Percentiles rank a stretch among this genome's conserved stretches.
Conservation (phyloP, 2,113 vertebrate genomes). For the Nesospiza acunhae region DNA sequence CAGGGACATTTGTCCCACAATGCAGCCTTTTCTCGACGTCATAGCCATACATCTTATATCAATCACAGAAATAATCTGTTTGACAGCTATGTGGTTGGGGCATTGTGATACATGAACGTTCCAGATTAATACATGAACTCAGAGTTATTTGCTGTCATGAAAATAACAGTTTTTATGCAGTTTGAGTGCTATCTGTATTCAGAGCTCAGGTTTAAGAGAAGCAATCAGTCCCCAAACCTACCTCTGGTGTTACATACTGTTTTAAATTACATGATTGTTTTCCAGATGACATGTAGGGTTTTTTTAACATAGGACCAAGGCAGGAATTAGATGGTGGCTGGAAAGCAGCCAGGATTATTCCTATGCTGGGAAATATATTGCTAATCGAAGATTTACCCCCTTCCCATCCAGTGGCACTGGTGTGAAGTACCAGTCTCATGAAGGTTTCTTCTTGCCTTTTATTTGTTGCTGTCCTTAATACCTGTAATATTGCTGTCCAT, state of each 20-base stretch:
- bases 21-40: conserved; percentile 32
- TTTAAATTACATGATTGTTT: neutral
- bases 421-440: neutral
- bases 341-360: neutral
- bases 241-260: neutral
- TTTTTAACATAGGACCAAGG: neutral
- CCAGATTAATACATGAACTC: conserved; percentile 35
- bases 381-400: neutral
- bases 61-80: conserved; percentile 63
- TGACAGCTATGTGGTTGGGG: conserved; percentile 50
- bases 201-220: neutral
- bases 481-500: neutral
- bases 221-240: neutral
- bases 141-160: conserved; percentile 43
- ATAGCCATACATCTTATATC: conserved; percentile 49
- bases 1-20: conserved; percentile 41
- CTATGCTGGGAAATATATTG: neutral
- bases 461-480: neutral
- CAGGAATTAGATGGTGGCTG: neutral
- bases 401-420: neutral
- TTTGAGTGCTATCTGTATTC: conserved; percentile 16
- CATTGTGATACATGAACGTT: conserved; percentile 44
- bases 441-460: neutral
- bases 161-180: conserved; percentile 26
- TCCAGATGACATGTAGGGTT: neutral